Conservation (phyloP, 2,113 vertebrate species). For the Indri indri region DNA sequence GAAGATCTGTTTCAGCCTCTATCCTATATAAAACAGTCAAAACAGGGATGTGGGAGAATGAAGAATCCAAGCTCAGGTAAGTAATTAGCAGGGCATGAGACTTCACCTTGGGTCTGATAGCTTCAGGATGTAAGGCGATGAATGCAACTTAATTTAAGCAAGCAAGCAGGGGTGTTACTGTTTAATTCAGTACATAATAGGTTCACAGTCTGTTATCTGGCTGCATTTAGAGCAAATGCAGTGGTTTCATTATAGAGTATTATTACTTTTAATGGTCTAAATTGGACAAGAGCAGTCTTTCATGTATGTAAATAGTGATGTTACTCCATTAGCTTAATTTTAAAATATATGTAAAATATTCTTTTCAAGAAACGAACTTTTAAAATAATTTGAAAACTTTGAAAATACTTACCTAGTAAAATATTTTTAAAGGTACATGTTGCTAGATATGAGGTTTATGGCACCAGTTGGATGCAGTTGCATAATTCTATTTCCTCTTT, state of each 20-base stretch:
- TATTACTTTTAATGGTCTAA: constrained; percentile 50
- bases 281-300: constrained; percentile 68
- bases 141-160: constrained; percentile 74
- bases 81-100: constrained; percentile 84
- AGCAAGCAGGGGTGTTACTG: constrained; percentile 32
- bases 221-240: constrained; percentile 63
- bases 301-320: constrained; percentile 59
- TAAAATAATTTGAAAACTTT: constrained; percentile 61
- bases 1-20: constrained; percentile 92
- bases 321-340: constrained; percentile 63
- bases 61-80: constrained; percentile 89
- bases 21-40: constrained; percentile 92
- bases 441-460: not conserved
- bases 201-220: constrained; percentile 67
- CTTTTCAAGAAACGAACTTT: constrained; percentile 76
- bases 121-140: constrained; percentile 82
- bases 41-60: constrained; percentile 92
- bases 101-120: constrained; percentile 80
- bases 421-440: constrained; percentile 58
- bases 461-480: constrained; percentile 39
- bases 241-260: constrained; percentile 66
- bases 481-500: constrained; percentile 71
- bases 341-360: constrained; percentile 36
- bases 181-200: constrained; percentile 55
- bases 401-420: constrained; percentile 69